These are phyloP conservation scores for Echeneis naucrates DNA, from an alignment of 2,797 vertebrate genomes.

Conservation along the genomic window DNA sequence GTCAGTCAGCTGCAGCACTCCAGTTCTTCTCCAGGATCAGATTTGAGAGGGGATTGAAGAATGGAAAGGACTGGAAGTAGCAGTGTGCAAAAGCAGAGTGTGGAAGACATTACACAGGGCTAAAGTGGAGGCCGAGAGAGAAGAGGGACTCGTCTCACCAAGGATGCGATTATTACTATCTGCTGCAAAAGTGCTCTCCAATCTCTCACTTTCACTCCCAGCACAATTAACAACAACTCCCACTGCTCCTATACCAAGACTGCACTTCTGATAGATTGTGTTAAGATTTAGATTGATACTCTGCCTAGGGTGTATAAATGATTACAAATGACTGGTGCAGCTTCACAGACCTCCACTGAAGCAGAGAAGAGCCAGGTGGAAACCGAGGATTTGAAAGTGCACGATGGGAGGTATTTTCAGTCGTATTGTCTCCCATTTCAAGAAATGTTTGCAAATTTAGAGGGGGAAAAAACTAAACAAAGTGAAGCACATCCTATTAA, in stretches of 20 bases:
- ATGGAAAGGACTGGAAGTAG: not conserved
- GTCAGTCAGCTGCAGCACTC: conserved; percentile 35
- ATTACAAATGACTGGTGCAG: conserved; percentile 58
- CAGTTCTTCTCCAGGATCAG: conserved; percentile 26
- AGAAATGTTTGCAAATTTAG: conserved; percentile 10
- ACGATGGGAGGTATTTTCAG: conserved; percentile 8
- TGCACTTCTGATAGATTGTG: conserved; percentile 45
- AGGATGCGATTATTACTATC: conserved; percentile 63
- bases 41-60: conserved; percentile 23
- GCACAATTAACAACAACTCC: conserved; percentile 62
- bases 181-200: conserved; percentile 55
- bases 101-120: conserved; percentile 37
- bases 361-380: conserved; percentile 32
- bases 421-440: conserved; percentile 19
- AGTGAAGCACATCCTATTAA: conserved; percentile 18
- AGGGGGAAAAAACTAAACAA: conserved; percentile 15
- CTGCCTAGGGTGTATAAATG: conserved; percentile 42
- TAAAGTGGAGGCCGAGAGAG: conserved; percentile 31
- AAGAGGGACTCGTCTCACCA: conserved; percentile 33
- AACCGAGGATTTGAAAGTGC: conserved; percentile 1
- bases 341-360: conserved; percentile 30
- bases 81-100: conserved; percentile 15
- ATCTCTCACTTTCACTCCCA: conserved; percentile 44
- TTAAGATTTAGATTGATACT: conserved; percentile 68
- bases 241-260: conserved; percentile 15